Evolutionary conservation across 2,113 vertebrate species (phyloP), one percentile per base, ranked within the genome.

Genomic region (Syngnathus scovelli): DNA sequence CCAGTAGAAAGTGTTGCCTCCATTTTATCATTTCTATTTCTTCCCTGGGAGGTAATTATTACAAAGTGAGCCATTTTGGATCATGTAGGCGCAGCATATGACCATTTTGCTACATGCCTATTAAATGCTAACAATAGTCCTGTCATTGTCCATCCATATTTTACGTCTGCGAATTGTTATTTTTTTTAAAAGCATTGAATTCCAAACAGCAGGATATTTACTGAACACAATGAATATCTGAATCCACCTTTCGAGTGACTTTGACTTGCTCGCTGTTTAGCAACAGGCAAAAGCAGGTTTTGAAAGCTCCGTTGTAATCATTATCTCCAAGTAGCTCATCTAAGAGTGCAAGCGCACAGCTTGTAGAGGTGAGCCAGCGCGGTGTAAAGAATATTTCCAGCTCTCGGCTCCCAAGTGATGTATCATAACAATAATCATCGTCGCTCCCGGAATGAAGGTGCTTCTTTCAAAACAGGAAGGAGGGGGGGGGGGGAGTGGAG

Each of bases 401-500:
- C 65, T 33, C 77, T 72, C 64, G 38, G 58, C 66, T 88, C 82
- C 84, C 76, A 70, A 73, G 79, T 83, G 85, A 87, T 85, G 83
- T 78, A 89, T 88, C 87, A 85, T 83, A 85, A 86, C 85, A 90
- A 88, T 89, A 90, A 90, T 90, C 86, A 83, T 83, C 84, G 85
- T 87, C 85, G 83, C 75, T 46, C 48, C 49, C 44, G 69, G 85
- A 86, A 90, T 78, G 68, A 83, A 84, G 86, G 85, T 82, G 77
- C 87, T 89, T 87, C 81, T 83, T 80, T 84, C 78, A 78, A 71
- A 81, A 75, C n/a, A 8, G 21, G 60, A 21, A n/a, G 39, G 37
- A 6, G 60, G 21, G 38, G 15, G 44, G 19, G 61, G 21, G 74
- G 69, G 84, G 27, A 3, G 80, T 81, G 83, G 81, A 85, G 84